A percentile compares a stretch with the other conserved stretches of the same genome.
Conservation (phyloP, 2,113 vertebrate species). For the Dendropsophus ebraccatus region DNA sequence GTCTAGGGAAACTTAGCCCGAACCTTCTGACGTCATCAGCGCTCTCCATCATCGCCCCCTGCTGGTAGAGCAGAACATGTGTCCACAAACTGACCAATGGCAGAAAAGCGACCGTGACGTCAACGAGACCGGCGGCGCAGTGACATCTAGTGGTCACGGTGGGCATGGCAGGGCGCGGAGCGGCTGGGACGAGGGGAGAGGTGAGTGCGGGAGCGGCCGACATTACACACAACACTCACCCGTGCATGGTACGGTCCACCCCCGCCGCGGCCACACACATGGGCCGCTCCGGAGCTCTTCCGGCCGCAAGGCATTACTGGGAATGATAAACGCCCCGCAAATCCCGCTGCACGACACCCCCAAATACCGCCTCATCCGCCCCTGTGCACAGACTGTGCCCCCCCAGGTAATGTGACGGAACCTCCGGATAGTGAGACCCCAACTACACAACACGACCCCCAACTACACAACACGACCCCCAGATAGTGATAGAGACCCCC, state of each 20-base stretch:
- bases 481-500: too few species aligned
- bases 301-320: slow-evolving; percentile 37
- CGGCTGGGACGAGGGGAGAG: not conserved
- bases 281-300: not conserved
- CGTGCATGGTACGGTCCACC: not conserved
- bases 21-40: not conserved
- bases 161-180: not conserved
- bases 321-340: not conserved
- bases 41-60: not conserved
- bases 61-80: not conserved
- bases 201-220: not conserved
- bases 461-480: too few species aligned
- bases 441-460: too few species aligned
- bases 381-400: too few species aligned
- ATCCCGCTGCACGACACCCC: too few species aligned
- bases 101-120: not conserved
- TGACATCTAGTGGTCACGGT: not conserved
- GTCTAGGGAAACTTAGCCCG: not conserved
- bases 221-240: too few species aligned
- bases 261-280: not conserved
- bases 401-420: too few species aligned
- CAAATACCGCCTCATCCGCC: too few species aligned
- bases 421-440: too few species aligned
- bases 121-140: not conserved
- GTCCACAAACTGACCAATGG: not conserved